A percentile compares a stretch with the other conserved stretches of the same genome.
These are phyloP conservation scores for Apis laboriosa DNA, from an alignment of 1,140 invertebrate genomes.

Conservation along the genomic window DNA sequence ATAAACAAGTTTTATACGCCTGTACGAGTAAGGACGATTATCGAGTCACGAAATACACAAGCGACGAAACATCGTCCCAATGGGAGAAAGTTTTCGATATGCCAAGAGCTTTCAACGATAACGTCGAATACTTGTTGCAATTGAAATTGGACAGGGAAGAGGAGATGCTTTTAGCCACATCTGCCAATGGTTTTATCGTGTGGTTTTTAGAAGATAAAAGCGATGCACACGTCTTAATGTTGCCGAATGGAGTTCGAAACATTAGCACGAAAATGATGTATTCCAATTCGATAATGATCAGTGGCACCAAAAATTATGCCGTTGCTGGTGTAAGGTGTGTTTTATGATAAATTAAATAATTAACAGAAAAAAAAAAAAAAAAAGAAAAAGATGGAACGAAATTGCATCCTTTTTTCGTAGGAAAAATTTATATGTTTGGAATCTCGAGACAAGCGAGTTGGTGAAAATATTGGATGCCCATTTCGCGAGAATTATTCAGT, in stretches of 20 bases:
- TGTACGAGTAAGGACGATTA: constrained; percentile 83
- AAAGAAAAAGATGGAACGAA: background rate
- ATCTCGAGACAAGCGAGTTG: constrained; percentile 88
- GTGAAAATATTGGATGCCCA: constrained; percentile 97
- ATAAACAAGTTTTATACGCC: constrained; percentile 83
- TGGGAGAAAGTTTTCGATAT: constrained; percentile 85
- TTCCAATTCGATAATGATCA: constrained; percentile 95
- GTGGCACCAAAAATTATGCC: constrained; percentile 93
- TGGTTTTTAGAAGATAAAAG: constrained; percentile 84
- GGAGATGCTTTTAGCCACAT: constrained; percentile 90
- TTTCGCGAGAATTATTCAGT: constrained; percentile 96
- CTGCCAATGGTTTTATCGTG: constrained; percentile 90
- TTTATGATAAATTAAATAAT: background rate
- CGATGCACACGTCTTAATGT: constrained; percentile 85
- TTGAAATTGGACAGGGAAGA: constrained; percentile 91
- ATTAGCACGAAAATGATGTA: constrained; percentile 94
- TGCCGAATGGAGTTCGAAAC: constrained; percentile 95
- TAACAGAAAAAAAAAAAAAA: background rate
- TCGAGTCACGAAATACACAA: constrained; percentile 82
- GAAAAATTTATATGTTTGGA: constrained; percentile 98
- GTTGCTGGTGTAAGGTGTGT: constrained; percentile 93
- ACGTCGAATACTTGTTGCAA: constrained; percentile 89
- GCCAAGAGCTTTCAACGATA: constrained; percentile 85
- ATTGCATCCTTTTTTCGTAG: constrained; percentile 79
- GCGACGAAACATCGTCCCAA: constrained; percentile 79